Evolutionary conservation across 2,888 invertebrate species (phyloP).

Genomic region (Stomorhina lunata): DNA sequence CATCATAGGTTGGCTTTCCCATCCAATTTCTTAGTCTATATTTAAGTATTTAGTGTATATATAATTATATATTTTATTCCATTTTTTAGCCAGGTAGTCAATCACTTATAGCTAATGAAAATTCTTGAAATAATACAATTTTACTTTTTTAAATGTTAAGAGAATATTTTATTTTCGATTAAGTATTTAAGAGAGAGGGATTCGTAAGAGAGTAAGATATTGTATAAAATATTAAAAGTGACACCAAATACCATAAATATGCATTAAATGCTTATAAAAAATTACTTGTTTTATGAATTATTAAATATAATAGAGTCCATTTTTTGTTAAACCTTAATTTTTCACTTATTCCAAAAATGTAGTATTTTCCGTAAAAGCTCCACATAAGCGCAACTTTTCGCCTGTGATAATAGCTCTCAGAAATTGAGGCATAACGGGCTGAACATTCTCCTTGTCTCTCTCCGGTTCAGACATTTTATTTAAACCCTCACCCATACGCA

Average conservation of each 20-base stretch:
- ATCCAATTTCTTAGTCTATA: too few relatives aligned
- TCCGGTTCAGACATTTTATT: slow-evolving; percentile 45
- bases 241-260: slow-evolving; percentile 1
- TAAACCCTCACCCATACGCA: slow-evolving; percentile 79
- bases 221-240: neutral
- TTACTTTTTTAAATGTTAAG: neutral
- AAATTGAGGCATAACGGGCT: slow-evolving; percentile 77
- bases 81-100: too few relatives aligned
- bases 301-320: neutral
- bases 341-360: slow-evolving; percentile 80
- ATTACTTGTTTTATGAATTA: neutral
- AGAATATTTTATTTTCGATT: slow-evolving; percentile 12
- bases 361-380: slow-evolving; percentile 90
- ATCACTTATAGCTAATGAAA: slow-evolving; percentile 6
- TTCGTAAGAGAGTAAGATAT: neutral
- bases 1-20: too few relatives aligned
- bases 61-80: too few relatives aligned
- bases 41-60: too few relatives aligned
- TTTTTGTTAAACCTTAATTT: neutral
- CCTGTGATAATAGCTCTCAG: slow-evolving; percentile 84
- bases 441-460: slow-evolving; percentile 46
- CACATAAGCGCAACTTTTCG: slow-evolving; percentile 85
- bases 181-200: neutral
- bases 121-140: neutral
- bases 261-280: neutral